Evolutionary conservation across 2,113 vertebrate species (phyloP), one percentile per base, ranked within the genome.

Genomic region (Drymodes brunneopygia): DNA sequence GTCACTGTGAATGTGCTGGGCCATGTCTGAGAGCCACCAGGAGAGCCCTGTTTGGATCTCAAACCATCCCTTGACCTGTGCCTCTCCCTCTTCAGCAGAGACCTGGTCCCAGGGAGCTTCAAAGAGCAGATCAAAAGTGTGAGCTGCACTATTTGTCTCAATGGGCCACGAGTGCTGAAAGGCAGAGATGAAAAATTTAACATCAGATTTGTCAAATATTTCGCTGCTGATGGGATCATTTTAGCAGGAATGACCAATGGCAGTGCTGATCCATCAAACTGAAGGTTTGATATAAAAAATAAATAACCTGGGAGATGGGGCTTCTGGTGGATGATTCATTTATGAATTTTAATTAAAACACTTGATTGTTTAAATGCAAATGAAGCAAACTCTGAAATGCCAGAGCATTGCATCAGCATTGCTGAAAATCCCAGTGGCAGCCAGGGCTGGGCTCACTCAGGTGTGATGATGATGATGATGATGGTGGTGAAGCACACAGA

Each of bases 281-380:
- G 94, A 96, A 96, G 91, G 86, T 88, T 92, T 93, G 71, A 75
- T 93, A 94, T 96, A 92, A 96, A 96, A 96, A 96, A 96, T 97
- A 97, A 95, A 94, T 96, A 97, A 90, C 92, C 18, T 0, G 5
- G 86, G 80, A 96, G 85, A 93, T 88, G 20, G 90, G 60, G 45
- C 77, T 90, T 64, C 84, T 78, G 29, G 28, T 28, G 72, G 40
- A 40, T 73, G 65, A 73, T 95, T 96, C 95, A 81, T 93, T 94
- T 94, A 78, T 90, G 88, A 80, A 88, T 95, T 95, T 88, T 95
- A 96, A 94, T 97, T 96, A 95, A 95, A 96, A 74, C 35, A n/a
- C 65, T 71, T 66, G 80, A 92, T 95, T 88, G 90, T 95, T 96
- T 94, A 88, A 95, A 96, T 96, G 90, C 92, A 95, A 96, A 93